Evolutionary conservation across 2,797 vertebrate genomes (phyloP).

Genomic region (Crypturellus tataupa): DNA sequence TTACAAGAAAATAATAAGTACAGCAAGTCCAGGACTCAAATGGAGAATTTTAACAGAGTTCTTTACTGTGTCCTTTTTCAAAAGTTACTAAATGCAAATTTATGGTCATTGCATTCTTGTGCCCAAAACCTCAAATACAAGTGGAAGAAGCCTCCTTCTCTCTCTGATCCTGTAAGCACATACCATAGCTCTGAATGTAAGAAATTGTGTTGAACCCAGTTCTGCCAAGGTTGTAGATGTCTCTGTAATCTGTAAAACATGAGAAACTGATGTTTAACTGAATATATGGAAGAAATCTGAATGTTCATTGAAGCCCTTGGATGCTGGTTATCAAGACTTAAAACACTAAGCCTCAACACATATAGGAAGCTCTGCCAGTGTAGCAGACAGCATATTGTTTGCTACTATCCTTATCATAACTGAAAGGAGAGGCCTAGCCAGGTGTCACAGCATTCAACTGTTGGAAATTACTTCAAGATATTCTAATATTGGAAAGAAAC

Average conservation of each 20-base stretch:
- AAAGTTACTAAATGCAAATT: not conserved
- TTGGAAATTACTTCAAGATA: not conserved
- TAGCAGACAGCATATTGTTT: not conserved
- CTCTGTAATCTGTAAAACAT: not conserved
- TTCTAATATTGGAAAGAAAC: not conserved
- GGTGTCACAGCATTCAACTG: not conserved
- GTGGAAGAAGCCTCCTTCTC: not conserved
- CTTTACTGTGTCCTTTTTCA: not conserved
- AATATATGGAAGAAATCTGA: not conserved
- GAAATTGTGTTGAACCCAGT: not conserved
- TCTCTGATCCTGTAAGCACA: not conserved
- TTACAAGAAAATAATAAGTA: slow-evolving; percentile 67
- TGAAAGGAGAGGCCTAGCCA: not conserved
- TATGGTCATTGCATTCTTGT: not conserved
- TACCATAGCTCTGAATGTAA: not conserved
- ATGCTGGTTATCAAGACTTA: not conserved
- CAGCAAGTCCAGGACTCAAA: slow-evolving; percentile 16
- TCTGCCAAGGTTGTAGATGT: not conserved
- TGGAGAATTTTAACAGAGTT: not conserved
- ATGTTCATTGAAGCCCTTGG: not conserved
- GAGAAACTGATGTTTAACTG: not conserved
- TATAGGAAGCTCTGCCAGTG: rapidly evolving
- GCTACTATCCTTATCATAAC: not conserved
- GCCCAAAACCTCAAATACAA: not conserved
- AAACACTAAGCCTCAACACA: not conserved